These are phyloP conservation scores for Caenorhabditis sp. DNA, from an alignment of 2,888 invertebrate genomes.

Conservation along the genomic window DNA sequence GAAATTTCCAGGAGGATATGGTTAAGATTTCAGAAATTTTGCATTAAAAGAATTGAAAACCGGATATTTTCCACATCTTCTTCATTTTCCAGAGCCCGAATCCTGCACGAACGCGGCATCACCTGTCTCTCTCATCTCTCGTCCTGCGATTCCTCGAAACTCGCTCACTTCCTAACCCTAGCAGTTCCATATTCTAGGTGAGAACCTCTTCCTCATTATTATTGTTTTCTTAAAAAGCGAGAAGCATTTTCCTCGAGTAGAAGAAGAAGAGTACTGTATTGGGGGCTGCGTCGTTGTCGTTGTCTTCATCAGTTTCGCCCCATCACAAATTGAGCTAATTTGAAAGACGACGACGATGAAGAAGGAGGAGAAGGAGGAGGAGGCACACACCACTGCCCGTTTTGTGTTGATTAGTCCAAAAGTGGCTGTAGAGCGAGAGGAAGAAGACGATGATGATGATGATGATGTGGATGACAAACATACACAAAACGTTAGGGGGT, in stretches of 20 bases:
- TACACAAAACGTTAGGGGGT: constrained; percentile 25
- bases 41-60: not conserved
- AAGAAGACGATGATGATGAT: constrained; percentile 37
- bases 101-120: constrained; percentile 73
- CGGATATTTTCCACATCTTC: not conserved
- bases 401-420: constrained; percentile 64
- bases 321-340: constrained; percentile 62
- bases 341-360: not conserved
- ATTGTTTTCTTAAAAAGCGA: not conserved
- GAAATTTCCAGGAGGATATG: too few species aligned
- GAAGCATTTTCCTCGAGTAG: not conserved
- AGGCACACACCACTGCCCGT: constrained; percentile 42
- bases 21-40: too few species aligned
- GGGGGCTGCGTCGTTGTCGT: not conserved
- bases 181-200: constrained; percentile 74
- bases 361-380: too few species aligned
- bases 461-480: constrained; percentile 29
- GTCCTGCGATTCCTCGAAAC: constrained; percentile 56
- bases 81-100: constrained; percentile 72
- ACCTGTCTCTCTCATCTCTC: constrained; percentile 67
- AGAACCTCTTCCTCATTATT: not conserved
- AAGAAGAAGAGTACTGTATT: constrained; percentile 64
- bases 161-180: constrained; percentile 65
- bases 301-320: not conserved
- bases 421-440: constrained; percentile 9